Percentiles rank a stretch among this genome's conserved stretches.
Evolutionary conservation across 1,140 invertebrate genomes (phyloP).

Genomic region (Trichomalopsis sarcophagae): DNA sequence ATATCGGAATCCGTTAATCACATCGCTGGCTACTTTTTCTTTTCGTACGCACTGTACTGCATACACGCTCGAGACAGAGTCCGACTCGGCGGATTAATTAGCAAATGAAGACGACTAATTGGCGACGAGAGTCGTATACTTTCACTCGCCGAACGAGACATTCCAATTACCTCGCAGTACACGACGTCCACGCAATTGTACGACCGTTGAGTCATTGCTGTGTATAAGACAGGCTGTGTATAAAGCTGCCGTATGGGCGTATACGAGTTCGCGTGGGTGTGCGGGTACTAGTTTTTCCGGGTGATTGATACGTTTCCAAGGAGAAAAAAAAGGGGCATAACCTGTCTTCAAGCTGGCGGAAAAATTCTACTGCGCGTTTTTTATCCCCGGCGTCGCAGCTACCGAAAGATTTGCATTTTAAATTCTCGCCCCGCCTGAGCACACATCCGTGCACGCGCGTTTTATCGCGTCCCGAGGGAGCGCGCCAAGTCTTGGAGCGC

Average conservation of each 20-base stretch:
- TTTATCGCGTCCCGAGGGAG: constrained; percentile 13
- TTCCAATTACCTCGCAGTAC: constrained; percentile 13
- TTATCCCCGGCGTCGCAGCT: constrained; percentile 2
- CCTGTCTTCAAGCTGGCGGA: background rate
- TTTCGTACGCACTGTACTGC: too few species aligned
- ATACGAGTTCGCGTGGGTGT: background rate
- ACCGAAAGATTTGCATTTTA: constrained; percentile 28
- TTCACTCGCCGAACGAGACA: constrained; percentile 4
- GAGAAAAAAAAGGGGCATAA: background rate
- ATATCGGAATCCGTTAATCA: constrained; percentile 25
- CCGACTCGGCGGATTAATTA: constrained; percentile 31
- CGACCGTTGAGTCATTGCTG: background rate
- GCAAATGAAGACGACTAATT: constrained; percentile 34
- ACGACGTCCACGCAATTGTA: background rate
- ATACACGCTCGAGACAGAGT: background rate
- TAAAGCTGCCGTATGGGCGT: background rate
- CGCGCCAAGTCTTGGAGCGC: background rate
- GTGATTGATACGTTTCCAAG: too few species aligned
- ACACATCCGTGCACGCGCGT: background rate
- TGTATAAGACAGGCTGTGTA: background rate
- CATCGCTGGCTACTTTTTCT: background rate
- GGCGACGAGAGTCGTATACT: constrained; percentile 1
- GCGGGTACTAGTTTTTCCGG: too few species aligned
- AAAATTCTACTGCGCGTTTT: background rate
- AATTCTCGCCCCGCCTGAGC: background rate